These are phyloP conservation scores for Xanthia icteritia DNA, from an alignment of 2,888 invertebrate genomes.

Conservation along the genomic window DNA sequence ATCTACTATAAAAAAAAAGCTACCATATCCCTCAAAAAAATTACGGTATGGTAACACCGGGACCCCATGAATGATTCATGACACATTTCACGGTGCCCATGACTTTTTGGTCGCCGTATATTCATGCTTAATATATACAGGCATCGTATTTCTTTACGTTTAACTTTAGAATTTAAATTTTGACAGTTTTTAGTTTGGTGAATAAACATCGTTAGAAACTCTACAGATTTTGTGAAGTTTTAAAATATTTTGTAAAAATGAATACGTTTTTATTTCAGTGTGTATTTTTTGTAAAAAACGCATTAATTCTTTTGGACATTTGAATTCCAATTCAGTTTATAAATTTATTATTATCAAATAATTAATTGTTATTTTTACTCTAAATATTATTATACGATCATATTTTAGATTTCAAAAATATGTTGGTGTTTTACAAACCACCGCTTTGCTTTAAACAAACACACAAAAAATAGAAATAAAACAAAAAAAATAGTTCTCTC, in stretches of 20 bases:
- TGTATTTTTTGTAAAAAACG: neutral
- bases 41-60: neutral
- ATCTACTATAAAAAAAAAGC: neutral
- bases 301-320: neutral
- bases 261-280: neutral
- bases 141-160: slow-evolving; percentile 24
- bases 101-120: slow-evolving; percentile 48
- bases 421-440: neutral
- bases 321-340: neutral
- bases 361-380: neutral
- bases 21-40: neutral
- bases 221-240: neutral
- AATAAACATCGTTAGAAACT: neutral
- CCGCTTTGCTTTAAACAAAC: neutral
- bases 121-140: slow-evolving; percentile 46
- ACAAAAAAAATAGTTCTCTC: slow-evolving; percentile 82
- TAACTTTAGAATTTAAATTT: slow-evolving; percentile 34
- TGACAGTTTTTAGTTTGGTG: neutral
- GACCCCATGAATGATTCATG: slow-evolving; percentile 61
- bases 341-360: neutral
- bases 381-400: no score
- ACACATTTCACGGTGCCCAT: slow-evolving; percentile 56
- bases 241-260: neutral
- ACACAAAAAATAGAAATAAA: slow-evolving; percentile 68
- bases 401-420: neutral